Evolutionary conservation across 2,797 vertebrate genomes (phyloP), one percentile per base, ranked within the genome.

Genomic region (Microcaecilia unicolor): DNA sequence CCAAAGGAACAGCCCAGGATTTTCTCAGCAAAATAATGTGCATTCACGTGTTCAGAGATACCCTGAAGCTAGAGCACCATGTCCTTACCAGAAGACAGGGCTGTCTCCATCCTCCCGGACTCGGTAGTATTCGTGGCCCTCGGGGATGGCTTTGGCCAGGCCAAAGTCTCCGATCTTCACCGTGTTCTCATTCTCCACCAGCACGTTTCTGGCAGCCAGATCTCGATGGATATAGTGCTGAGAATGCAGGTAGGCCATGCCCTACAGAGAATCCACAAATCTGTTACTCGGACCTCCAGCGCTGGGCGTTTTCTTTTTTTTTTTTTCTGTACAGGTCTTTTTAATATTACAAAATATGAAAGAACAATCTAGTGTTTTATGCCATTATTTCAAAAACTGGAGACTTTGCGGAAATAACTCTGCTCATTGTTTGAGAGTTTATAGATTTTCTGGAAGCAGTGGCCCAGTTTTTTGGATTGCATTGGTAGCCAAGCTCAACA

Each of bases 131-230:
- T 84, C 74, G 2, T 78, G 75, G 5, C 89, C 90, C 46, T 94
- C 86, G 0, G 93, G 92, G 21, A 98, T 81, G 24, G 90, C 83
- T 53, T 95, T 96, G 13, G 91, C 88, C 21, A 98, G 51, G 8
- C 93, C 94, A 4, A 98, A 97, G 49, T 98, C 93, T 1, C 91
- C 93, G 0, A 98, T 95, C 59, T 97, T 98, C 31, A 97, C 90
- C 68, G 87, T 58, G 3, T 50, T 69, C 28, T 90, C 80, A 11
- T 86, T 91, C 63, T 93, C 91, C 53, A 98, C 78, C 3, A 97
- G 72, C 4, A 98, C 88, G 2, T 97, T 97, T 6, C 92, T 74
- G 2, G 91, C 91, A 0, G 93, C 94, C 3, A 98, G 70, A 58
- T 98, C 93, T 41, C 93, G 65, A 50, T 98, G 94, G 37, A 98